Evolutionary conservation across 2,888 invertebrate species (phyloP).

Genomic region (Phasia obesa): DNA sequence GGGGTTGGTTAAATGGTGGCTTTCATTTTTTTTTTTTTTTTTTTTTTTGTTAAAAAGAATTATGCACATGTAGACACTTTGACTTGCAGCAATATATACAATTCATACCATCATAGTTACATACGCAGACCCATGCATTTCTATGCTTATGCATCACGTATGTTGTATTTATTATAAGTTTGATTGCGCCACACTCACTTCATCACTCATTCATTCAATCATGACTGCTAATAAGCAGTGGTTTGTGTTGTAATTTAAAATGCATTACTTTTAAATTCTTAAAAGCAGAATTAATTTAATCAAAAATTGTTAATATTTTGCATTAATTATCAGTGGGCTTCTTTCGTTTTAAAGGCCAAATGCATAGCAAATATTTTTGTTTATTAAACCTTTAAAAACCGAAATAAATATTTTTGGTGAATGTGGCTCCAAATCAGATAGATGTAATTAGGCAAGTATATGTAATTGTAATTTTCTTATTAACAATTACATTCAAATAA

Average conservation of each 20-base stretch:
- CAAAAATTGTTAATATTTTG: constrained; percentile 17
- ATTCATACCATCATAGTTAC: constrained; percentile 48
- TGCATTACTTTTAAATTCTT: constrained; percentile 12
- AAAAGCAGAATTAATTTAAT: constrained; percentile 28
- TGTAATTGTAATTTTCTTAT: too few species aligned
- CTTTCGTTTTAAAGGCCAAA: too few species aligned
- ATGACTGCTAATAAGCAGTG: constrained; percentile 60
- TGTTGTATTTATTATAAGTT: constrained; percentile 49
- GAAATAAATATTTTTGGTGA: too few species aligned
- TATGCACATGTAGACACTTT: constrained; percentile 63
- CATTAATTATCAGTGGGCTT: background rate
- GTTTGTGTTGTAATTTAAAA: constrained; percentile 36
- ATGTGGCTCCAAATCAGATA: too few species aligned
- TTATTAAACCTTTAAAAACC: too few species aligned
- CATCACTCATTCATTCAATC: constrained; percentile 52
- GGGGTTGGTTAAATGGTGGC: constrained; percentile 42
- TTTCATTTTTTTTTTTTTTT: constrained; percentile 28
- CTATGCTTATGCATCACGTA: constrained; percentile 44
- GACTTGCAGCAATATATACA: constrained; percentile 57
- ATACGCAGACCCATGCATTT: constrained; percentile 11
- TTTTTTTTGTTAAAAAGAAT: constrained; percentile 48
- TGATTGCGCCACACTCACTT: constrained; percentile 65
- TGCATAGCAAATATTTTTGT: too few species aligned
- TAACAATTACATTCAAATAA: too few species aligned
- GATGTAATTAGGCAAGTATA: too few species aligned